Base-by-base conservation (phyloP, 2,113 vertebrate species). In the Malaclemys terrapin region DNA sequence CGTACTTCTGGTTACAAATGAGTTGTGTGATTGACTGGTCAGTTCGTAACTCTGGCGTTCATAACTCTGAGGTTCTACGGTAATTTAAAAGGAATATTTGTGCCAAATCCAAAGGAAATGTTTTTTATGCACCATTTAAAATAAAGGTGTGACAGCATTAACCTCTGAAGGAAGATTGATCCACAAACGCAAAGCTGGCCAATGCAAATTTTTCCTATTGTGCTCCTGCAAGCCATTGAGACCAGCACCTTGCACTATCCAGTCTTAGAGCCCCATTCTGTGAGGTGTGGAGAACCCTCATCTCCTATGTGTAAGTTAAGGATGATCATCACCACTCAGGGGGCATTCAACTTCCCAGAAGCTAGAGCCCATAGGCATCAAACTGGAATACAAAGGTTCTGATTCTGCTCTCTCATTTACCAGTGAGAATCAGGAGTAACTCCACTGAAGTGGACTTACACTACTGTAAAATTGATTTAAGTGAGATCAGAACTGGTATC, bases 271-370 rank as follows among this genome's bases (percentile, higher is more conserved):
- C 92, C 4, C 7, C 14, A 3, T 0, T 22, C 91, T 91, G 75
- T 17, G 27, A 35, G 20, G 27, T 91, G 24, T 80, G 89, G 57
- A 9, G 49, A 31, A n/a, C 19, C 49, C 29, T 5, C 19, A 14
- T 20, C 10, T 3, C 10, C 69, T 45, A 89, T 42, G 2, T 38
- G 69, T 54, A 80, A 79, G 22, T 53, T 65, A 17, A 85, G 54
- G 22, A 80, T 8, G 81, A 45, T 1, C 14, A 31, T 4, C 27
- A 29, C 10, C n/a, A 0, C 3, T 85, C 24, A 88, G 27, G 1
- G 25, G 27, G 10, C 29, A 31, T 62, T 31, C 27, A 31, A 5
- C 10, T 62, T 62, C 29, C 57, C 57, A 62, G 27, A 59, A 59
- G 11, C 29, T 62, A 31, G 27, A 31, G 29, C 12, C 10, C 12